Evolutionary conservation across 2,888 invertebrate genomes (phyloP), one percentile per base, ranked within the genome.

Genomic region (Andrena bicolor): DNA sequence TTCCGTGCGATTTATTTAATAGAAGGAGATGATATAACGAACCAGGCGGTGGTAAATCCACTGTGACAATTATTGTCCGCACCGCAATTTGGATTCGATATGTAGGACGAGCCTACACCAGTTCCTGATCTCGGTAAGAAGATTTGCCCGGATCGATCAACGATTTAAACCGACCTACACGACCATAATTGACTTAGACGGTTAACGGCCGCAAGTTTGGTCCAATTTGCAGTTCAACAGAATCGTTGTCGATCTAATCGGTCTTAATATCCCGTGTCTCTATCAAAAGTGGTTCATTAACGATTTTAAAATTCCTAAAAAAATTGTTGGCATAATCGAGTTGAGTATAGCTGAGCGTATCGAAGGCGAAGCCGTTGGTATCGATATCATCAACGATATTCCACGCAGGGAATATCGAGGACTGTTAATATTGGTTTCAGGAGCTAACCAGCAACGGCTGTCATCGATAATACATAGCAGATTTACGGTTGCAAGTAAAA

Each of bases 231-330:
- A 60, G 26, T 20, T 32, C n/a, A 10, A 20, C 32, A 20, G 32
- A 61, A 61, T 32, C 8, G 61, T 35, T 20, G 61, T 32, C 35
- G 8, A 32, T 30, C 60, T 60, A 32, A 61, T 61, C 32, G 26
- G 8, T 61, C 28, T 28, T 32, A 20, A 61, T 61, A 61, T 10
- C 8, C 61, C 5, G 7, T 8, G 10, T 20, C 1, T n/a, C n/a
- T 20, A 7, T 61, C 32, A 7, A 16, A 60, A 7, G n/a, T 8
- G 60, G 30, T 30, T n/a, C 60, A n/a, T 60, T 61, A 8, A n/a
- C 20, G 7, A 0, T 10, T 20, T 56, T 20, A 26, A 3, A 23
- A 56, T 13, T 13, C 13, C 41, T 13, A 41, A 41, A 41, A 41
- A 13, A 13, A 41, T 41, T 41, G 1, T 41, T 13, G 13, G 13